A percentile compares a stretch with the other conserved stretches of the same genome.
Evolutionary conservation across 2,888 invertebrate genomes (phyloP).

Genomic region (Tiphia femorata): DNA sequence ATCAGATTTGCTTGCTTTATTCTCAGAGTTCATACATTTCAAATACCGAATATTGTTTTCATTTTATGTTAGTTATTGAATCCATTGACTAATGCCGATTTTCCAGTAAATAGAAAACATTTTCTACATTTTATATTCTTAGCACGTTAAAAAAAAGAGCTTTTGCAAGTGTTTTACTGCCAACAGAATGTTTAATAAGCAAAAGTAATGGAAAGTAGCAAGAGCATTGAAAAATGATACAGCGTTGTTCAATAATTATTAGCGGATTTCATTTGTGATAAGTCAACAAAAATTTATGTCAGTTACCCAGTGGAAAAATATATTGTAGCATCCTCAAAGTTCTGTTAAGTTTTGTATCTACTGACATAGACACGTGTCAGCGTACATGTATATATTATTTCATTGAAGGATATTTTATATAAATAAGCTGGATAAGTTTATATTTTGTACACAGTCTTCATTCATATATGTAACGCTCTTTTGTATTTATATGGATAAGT

Average conservation of each 20-base stretch:
- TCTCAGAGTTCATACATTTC: too few species aligned
- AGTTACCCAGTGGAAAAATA: slow-evolving; percentile 49
- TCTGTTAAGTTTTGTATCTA: slow-evolving; percentile 39
- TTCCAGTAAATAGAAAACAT: too few species aligned
- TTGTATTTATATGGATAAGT: slow-evolving; percentile 45
- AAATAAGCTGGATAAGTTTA: slow-evolving; percentile 43
- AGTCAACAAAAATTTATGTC: slow-evolving; percentile 42
- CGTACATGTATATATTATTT: slow-evolving; percentile 39
- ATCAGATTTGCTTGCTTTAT: too few species aligned
- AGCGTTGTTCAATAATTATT: too few species aligned
- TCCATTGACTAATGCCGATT: too few species aligned
- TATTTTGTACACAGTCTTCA: slow-evolving; percentile 53
- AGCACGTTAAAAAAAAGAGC: slow-evolving; percentile 17
- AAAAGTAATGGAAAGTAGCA: not conserved
- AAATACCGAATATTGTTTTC: too few species aligned
- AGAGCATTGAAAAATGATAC: slow-evolving; percentile 8
- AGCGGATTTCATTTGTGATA: slow-evolving; percentile 26
- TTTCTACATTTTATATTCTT: slow-evolving; percentile 34
- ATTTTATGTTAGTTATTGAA: too few species aligned
- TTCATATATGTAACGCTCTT: slow-evolving; percentile 39
- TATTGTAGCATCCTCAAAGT: slow-evolving; percentile 39
- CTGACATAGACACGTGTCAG: slow-evolving; percentile 26
- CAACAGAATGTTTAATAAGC: slow-evolving; percentile 13
- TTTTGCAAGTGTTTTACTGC: slow-evolving; percentile 33
- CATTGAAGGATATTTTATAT: slow-evolving; percentile 36